These are phyloP conservation scores for Coelogynopora nodosa DNA, from an alignment of 2,888 invertebrate genomes.

Conservation along the genomic window DNA sequence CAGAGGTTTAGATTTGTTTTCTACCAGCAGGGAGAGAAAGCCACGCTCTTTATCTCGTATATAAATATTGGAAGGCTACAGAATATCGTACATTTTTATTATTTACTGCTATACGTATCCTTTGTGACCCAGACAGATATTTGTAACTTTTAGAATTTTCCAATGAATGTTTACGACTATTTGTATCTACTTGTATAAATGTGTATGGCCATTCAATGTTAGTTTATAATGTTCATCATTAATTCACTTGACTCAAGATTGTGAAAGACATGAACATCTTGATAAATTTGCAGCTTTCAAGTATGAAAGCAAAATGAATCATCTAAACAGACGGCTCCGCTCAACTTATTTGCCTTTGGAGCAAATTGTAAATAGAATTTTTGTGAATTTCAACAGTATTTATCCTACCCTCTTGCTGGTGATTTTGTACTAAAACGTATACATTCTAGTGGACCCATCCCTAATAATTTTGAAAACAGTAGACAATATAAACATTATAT, in stretches of 20 bases:
- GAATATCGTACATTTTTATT: background rate
- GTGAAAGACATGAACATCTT: background rate
- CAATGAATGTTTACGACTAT: slow-evolving; percentile 2
- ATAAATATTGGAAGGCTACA: background rate
- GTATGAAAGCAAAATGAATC: background rate
- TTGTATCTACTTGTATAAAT: background rate
- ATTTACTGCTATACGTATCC: slow-evolving; percentile 6
- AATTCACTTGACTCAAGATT: background rate
- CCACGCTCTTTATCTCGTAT: background rate
- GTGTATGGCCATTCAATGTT: background rate
- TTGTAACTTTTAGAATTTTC: background rate
- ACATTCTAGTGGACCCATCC: background rate
- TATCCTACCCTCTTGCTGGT: background rate
- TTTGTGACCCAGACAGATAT: background rate
- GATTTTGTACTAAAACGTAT: background rate
- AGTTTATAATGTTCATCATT: background rate
- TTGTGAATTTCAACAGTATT: background rate
- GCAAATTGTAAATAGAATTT: background rate
- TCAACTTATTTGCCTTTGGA: background rate
- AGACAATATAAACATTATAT: background rate
- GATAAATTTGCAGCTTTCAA: background rate
- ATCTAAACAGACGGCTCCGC: background rate
- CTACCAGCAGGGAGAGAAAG: no score
- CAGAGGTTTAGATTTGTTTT: no score
- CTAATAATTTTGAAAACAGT: background rate